Percentiles rank a stretch among this genome's conserved stretches.
Conservation (phyloP, 2,113 vertebrate species). For the Brachionichthys hirsutus region DNA sequence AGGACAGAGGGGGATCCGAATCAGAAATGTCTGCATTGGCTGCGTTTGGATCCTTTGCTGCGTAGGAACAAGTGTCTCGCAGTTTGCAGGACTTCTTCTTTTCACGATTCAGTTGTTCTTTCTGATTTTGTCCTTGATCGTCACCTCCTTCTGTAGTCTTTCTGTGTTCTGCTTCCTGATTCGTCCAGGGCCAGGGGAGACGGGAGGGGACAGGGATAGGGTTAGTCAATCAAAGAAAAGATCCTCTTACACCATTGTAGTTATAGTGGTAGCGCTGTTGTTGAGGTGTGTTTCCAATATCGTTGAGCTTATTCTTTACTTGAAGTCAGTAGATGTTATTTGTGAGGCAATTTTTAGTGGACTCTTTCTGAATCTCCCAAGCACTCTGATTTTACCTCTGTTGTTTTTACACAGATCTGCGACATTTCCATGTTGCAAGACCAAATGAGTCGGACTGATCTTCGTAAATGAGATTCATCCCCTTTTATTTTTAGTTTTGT, state of each 20-base stretch:
- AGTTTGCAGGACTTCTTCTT: fast-evolving
- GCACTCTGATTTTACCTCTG: too few relatives aligned
- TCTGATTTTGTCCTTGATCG: fast-evolving
- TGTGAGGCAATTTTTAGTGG: background rate
- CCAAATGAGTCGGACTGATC: too few relatives aligned
- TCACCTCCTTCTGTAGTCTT: slow-evolving; percentile 24
- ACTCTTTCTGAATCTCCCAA: background rate
- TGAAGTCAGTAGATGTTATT: background rate
- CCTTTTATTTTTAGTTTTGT: too few relatives aligned
- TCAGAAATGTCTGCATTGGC: background rate
- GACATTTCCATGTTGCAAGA: too few relatives aligned
- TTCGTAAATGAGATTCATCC: too few relatives aligned
- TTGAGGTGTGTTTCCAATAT: background rate
- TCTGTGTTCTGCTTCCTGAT: slow-evolving; percentile 23
- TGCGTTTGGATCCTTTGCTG: slow-evolving; percentile 5
- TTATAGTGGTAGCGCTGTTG: background rate
- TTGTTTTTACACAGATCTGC: too few relatives aligned
- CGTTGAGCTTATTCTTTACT: background rate
- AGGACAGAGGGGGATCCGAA: background rate
- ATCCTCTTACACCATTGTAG: slow-evolving; percentile 11
- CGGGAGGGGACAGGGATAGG: background rate
- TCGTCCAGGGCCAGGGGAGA: slow-evolving; percentile 7
- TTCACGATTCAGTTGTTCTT: background rate
- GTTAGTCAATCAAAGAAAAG: slow-evolving; percentile 10
- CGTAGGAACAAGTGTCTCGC: fast-evolving